Evolutionary conservation across 2,797 vertebrate genomes (phyloP), one percentile per base, ranked within the genome.

Genomic region (Anguilla marmorata): DNA sequence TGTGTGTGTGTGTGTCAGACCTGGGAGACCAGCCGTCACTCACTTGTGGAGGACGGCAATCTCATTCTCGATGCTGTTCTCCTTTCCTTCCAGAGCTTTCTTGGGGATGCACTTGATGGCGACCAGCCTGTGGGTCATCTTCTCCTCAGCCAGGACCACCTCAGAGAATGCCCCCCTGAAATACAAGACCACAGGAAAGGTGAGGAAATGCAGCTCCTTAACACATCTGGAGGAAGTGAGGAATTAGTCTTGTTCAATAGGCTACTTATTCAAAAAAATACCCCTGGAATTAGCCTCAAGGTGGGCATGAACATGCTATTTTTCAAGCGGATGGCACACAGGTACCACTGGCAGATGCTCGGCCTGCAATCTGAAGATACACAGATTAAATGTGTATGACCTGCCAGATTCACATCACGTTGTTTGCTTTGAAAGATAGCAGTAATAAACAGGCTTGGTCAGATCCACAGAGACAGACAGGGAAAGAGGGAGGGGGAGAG

Each of bases 81-180:
- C 98, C 92, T 99, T 99, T 89, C 98, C 98, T 92, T 98, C 97
- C 93, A 99, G 92, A 0, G 98, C 98, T 93, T 99, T 98, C 96
- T 99, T 99, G 87, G 98, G 95, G 24, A 99, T 99, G 94, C 98
- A 99, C 92, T 99, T 99, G 94, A 99, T 97, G 91, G 98, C 98
- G 88, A 99, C 98, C 41, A 99, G 95, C 92, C 97, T 97, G 94
- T 93, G 97, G 1, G 97, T 99, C 66, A 93, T 95, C 93, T 97
- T 98, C 93, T 99, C 98, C 92, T 99, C 98, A 0, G 98, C 98
- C 92, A 99, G 96, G 92, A 99, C 97, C 90, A 99, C 98, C 93
- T 99, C 98, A 0, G 98, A 99, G 95, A 99, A 99, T 9, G 98
- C 98, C 1, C 98, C 98, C 87, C 98, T 98, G 90, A 86, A 92